These are phyloP conservation scores for Sminthurides bifidus DNA, from an alignment of 1,140 invertebrate species.

Conservation along the genomic window DNA sequence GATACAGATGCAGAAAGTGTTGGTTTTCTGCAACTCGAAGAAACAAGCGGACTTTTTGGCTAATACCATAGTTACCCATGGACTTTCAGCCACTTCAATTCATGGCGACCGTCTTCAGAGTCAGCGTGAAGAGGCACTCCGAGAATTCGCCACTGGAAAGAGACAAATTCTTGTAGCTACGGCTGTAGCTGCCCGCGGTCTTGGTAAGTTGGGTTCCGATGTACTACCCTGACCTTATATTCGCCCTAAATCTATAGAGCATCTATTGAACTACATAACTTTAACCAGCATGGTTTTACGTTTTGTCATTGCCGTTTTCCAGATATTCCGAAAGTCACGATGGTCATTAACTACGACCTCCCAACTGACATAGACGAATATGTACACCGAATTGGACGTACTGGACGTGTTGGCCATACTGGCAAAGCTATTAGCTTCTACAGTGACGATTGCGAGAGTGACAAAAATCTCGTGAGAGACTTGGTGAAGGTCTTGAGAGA, in stretches of 20 bases:
- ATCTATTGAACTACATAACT: not conserved
- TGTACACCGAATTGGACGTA: conserved; percentile 88
- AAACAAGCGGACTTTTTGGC: conserved; percentile 80
- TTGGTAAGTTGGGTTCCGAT: conserved; percentile 42
- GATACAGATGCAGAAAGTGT: conserved; percentile 49
- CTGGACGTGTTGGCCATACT: conserved; percentile 80
- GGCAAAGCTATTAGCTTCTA: conserved; percentile 82
- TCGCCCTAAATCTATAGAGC: not conserved
- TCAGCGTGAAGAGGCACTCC: conserved; percentile 75
- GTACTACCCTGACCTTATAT: not conserved
- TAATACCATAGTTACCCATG: conserved; percentile 52
- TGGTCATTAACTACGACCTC: conserved; percentile 86
- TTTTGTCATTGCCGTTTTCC: not conserved
- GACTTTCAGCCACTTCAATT: conserved; percentile 69
- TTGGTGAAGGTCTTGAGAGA: not conserved
- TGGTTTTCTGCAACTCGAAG: conserved; percentile 86
- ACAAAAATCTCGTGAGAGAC: not conserved
- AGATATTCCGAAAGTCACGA: conserved; percentile 68
- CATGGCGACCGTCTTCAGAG: conserved; percentile 82
- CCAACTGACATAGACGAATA: conserved; percentile 81
- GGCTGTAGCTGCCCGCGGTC: conserved; percentile 78
- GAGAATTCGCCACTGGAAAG: conserved; percentile 62
- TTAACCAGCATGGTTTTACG: not conserved
- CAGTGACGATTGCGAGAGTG: conserved; percentile 39
- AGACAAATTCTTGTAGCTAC: conserved; percentile 78